phyloP scores from a whole-genome alignment of 2,113 vertebrate species.

The Pteruthius melanotis region DNA sequence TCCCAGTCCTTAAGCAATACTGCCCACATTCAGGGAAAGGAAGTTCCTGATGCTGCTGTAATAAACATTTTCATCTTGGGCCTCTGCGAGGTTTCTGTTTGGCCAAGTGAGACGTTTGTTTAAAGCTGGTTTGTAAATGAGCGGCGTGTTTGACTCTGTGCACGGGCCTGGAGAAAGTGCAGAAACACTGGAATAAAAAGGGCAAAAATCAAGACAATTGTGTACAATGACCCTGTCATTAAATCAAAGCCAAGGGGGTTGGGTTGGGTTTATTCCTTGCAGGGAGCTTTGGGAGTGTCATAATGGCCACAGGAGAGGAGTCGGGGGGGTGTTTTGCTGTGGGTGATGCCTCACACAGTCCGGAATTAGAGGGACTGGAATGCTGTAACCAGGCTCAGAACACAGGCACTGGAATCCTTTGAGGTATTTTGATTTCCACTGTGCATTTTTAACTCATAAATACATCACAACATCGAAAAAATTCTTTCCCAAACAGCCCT shows the following conservation, averaged over 20 bases:
- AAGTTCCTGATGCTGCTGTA: slow-evolving; percentile 12
- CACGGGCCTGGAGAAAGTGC: not conserved
- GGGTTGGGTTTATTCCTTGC: not conserved
- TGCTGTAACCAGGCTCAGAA: not conserved
- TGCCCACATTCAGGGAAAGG: not conserved
- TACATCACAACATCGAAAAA: not conserved
- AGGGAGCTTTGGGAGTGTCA: not conserved
- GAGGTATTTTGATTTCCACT: not conserved
- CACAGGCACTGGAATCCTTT: not conserved
- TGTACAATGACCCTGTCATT: not conserved
- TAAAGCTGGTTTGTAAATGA: slow-evolving; percentile 39
- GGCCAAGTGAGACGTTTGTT: not conserved
- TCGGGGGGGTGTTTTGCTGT: not conserved
- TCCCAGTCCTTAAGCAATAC: slow-evolving; percentile 13
- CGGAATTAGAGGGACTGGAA: not conserved
- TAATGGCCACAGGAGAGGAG: not conserved
- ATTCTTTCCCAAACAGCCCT: not conserved
- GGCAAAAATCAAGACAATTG: not conserved
- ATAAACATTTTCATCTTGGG: not conserved
- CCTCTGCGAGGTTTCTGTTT: not conserved
- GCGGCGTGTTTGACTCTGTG: slow-evolving; percentile 51
- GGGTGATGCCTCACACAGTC: not conserved
- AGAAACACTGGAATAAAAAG: slow-evolving; percentile 52
- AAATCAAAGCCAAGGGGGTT: not conserved
- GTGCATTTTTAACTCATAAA: not conserved